Base-by-base conservation (phyloP, 1,140 invertebrate species). In the Calephelis virginiensis region DNA sequence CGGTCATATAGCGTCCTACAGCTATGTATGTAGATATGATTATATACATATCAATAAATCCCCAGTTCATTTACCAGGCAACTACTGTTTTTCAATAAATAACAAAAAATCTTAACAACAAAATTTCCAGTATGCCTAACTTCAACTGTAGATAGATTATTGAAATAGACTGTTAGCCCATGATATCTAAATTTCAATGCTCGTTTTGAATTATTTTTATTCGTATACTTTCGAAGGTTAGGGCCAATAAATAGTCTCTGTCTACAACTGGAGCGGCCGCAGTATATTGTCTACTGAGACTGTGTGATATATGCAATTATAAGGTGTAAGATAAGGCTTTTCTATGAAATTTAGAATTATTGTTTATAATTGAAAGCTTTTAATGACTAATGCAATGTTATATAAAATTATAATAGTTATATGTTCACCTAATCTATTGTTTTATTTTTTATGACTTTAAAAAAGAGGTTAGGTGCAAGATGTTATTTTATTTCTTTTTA, bases 301-400 rank as follows among this genome's bases (percentile, higher is more conserved):
- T 59, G 53, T 56, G 56, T 59, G 56, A 59, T 59, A 59, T 59
- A 28, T 38, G 37, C n/a, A 37, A 59, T 59, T 8, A 9, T 59
- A 59, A 59, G 56, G 37, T 40, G 38, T 38, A 40, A 59, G 12
- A 40, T 59, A 59, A 59, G 56, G 37, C 56, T 40, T 59, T 59
- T 59, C 17, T 38, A 59, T 59, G n/a, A 59, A 38, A 38, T 59
- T 38, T 38, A 59, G 28, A n/a, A 56, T 37, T 56, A 56, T 56
- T 37, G 53, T 56, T 56, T 56, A 56, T 56, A 56, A 56, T 56
- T 56, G 5, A 56, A 56, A 56, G 53, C 53, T 56, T 56, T 56
- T 56, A 56, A 56, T 56, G 53, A 56, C 53, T 28, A 17, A 28
- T 56, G 53, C 53, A 28, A 37, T 38, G 17, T 56, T 56, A 56